Evolutionary conservation across 2,888 invertebrate species (phyloP), one percentile per base, ranked within the genome.

Genomic region (Pseudanteris insignis): DNA sequence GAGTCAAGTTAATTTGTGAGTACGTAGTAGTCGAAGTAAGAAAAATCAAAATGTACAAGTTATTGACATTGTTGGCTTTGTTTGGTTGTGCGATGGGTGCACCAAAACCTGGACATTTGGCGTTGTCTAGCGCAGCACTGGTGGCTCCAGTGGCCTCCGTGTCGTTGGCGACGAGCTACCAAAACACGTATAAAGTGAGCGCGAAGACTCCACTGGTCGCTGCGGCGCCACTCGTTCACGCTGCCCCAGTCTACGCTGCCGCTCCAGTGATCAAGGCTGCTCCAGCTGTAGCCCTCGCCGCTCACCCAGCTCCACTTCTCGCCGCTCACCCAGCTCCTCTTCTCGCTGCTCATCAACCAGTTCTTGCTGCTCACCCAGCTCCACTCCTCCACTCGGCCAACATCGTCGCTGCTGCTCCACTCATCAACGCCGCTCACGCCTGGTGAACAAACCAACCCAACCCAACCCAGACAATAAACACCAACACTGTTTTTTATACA

Each of bases 171-270:
- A 59, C 80, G 25, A 81, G 82, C 47, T 69, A 80, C 73, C 63
- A 66, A 13, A 87, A 86, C 81, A 83, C 84, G 64, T 84, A 86
- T 81, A 50, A 51, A 32, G 28, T 51, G 5, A 79, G 83, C 28
- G 44, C 34, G n/a, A 60, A 55, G 4, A 51, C 34, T 1, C 64
- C 60, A 21, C 29, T 53, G 1, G 25, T 38, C 2, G 21, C 21
- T 10, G 41, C 26, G 6, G 41, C 41, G 14, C 41, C 41, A 41
- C 5, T 41, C 7, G 24, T 41, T 9, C 15, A 2, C 84, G 30
- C 30, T 2, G 11, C 30, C 10, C 2, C 11, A 2, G 11, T 30
- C 12, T 2, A 30, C 11, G 5, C 9, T 80, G 85, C 30, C 64
- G 32, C 37, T 13, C 28, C 38, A 15, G 1, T 28, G 1, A 8